Percentiles rank a stretch among this genome's conserved stretches.
These are phyloP conservation scores for Nanger granti DNA, from an alignment of 2,113 vertebrate species.

Conservation along the genomic window DNA sequence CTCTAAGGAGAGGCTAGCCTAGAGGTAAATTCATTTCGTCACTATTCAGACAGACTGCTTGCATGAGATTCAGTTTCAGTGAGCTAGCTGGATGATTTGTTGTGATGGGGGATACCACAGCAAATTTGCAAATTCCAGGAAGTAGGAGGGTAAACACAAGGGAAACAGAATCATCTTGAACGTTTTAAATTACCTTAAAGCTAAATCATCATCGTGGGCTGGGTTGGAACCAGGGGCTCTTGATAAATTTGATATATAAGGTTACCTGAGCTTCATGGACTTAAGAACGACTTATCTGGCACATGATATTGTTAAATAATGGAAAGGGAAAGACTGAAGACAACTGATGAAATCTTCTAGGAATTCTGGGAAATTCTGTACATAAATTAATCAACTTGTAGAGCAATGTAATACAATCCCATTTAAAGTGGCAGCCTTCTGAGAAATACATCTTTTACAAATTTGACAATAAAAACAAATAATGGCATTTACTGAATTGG, in stretches of 20 bases:
- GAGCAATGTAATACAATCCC: not conserved
- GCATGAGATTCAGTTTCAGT: not conserved
- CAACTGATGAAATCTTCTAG: not conserved
- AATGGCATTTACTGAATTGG: conserved; percentile 18
- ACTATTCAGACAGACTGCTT: not conserved
- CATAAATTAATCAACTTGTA: not conserved
- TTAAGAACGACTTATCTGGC: not conserved
- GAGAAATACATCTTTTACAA: not conserved
- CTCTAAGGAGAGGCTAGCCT: conserved; percentile 18
- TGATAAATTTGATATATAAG: not conserved
- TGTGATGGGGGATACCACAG: not conserved
- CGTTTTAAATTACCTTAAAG: conserved; percentile 15
- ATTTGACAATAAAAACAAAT: not conserved
- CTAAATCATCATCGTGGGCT: conserved; percentile 10
- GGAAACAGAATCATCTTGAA: conserved; percentile 30
- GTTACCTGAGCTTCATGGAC: not conserved
- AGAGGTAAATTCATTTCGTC: not conserved
- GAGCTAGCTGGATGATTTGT: not conserved
- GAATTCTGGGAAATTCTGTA: not conserved
- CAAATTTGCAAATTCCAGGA: conserved; percentile 21
- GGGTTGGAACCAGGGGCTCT: not conserved
- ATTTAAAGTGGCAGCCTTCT: not conserved
- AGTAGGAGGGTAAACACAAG: not conserved
- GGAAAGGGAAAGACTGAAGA: conserved; percentile 15
- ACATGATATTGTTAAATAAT: not conserved